phyloP scores from a whole-genome alignment of 2,113 vertebrate genomes.

The Cryptomyrus ogoouensis region DNA sequence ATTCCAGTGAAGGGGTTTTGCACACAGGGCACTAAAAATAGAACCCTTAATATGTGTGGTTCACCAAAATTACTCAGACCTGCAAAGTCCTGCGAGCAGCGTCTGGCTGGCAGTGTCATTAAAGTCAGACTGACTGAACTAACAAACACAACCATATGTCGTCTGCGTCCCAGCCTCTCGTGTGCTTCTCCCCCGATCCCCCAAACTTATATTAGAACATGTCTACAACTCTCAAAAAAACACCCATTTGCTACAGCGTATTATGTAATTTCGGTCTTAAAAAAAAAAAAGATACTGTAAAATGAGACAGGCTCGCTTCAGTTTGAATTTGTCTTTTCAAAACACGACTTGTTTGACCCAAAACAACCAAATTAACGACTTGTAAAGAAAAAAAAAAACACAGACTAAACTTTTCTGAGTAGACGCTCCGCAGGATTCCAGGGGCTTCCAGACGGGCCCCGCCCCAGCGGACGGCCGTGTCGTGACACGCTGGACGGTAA shows the following conservation, averaged over 20 bases:
- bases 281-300: not conserved
- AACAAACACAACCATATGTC: constrained; percentile 13
- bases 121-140: not conserved
- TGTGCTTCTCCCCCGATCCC: not conserved
- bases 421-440: not conserved
- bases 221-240: constrained; percentile 5
- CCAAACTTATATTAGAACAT: constrained; percentile 8
- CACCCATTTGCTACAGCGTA: not conserved
- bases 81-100: constrained; percentile 58
- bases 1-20: constrained; percentile 22
- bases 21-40: constrained; percentile 66
- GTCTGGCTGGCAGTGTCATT: constrained; percentile 38
- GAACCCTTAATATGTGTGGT: constrained; percentile 58
- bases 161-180: not conserved
- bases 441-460: not conserved
- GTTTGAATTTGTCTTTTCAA: constrained; percentile 4
- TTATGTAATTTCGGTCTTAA: constrained; percentile 18
- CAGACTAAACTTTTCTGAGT: constrained; percentile 5
- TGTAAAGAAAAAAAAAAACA: not conserved
- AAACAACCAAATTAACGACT: constrained; percentile 11
- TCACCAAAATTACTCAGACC: constrained; percentile 67
- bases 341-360: not conserved
- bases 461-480: not conserved
- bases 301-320: not conserved
- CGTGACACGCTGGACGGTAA: not conserved